Base-by-base conservation (phyloP, 2,113 vertebrate genomes). In the Petroica traversi region DNA sequence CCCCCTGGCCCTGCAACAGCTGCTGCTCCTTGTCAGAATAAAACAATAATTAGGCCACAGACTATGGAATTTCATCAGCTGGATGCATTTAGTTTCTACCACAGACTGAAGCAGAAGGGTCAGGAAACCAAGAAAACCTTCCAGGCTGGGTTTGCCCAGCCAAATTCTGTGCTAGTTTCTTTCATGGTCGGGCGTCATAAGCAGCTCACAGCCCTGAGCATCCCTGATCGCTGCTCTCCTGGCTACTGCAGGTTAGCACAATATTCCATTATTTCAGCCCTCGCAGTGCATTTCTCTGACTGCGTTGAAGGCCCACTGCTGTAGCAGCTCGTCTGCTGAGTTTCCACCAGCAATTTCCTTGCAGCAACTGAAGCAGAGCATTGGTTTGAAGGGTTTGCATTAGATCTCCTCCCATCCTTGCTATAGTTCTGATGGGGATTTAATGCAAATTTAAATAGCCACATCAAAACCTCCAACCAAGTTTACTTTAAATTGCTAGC, bases 161-260 rank as follows among this genome's bases (percentile, higher is more conserved):
- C 18, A 34, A 52, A 22, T 38, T 62, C 66, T 38, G 19, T 22
- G 26, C 20, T n/a, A 3, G 28, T 45, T 38, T 68, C 74, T 77
- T 43, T 62, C 46, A 38, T 0, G 2, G 22, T 16, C 19, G 45
- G 51, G 51, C 16, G 34, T 5, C 9, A 1, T 0, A 3, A 31
- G 9, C 19, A 0, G 15, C 34, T 22, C 11, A 3, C 8, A 61
- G 54, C 24, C 62, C 54, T 26, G 36, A 80, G 72, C 23, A 14
- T 14, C 49, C 63, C n/a, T 31, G 24, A 9, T 36, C 8, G 45
- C 58, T 4, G 14, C 57, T 54, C 23, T 74, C 43, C 75, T 46
- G 45, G n/a, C 36, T 72, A 19, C 9, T 15, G 31, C 18, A 17
- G 79, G 72, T n/a, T 1, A 14, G 55, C 16, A 41, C 18, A 12